These are phyloP conservation scores for Helicolenus hilgendorfi DNA, from an alignment of 2,797 vertebrate genomes.

Conservation along the genomic window DNA sequence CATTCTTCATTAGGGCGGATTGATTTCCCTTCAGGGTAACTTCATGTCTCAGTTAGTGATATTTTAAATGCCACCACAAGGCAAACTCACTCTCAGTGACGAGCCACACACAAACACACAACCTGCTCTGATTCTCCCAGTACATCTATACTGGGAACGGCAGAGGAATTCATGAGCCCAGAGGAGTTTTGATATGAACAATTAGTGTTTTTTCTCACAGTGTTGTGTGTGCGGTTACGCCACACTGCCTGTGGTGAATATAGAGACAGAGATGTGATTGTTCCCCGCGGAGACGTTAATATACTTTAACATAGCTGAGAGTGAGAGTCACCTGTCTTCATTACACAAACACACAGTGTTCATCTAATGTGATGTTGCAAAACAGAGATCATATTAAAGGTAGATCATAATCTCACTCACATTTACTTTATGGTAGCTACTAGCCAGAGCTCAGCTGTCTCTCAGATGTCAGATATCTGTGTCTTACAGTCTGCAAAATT, in stretches of 20 bases:
- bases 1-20: slow-evolving; percentile 3
- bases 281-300: slow-evolving; percentile 29
- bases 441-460: neutral
- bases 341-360: slow-evolving; percentile 1
- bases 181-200: slow-evolving; percentile 26
- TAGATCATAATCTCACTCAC: slow-evolving; percentile 5
- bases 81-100: slow-evolving; percentile 5
- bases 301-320: slow-evolving; percentile 23
- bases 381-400: neutral
- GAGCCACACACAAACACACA: neutral
- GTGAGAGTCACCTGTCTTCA: slow-evolving; percentile 11
- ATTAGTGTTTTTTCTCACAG: slow-evolving; percentile 39
- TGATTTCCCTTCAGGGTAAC: slow-evolving; percentile 3
- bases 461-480: slow-evolving; percentile 18
- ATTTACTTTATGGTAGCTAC: neutral
- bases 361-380: neutral
- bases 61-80: slow-evolving; percentile 10
- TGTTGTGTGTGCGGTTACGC: neutral
- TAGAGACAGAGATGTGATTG: slow-evolving; percentile 62
- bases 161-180: slow-evolving; percentile 2
- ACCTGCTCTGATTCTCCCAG: neutral
- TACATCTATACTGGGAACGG: neutral
- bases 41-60: slow-evolving; percentile 12
- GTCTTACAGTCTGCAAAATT: neutral
- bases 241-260: slow-evolving; percentile 1